phyloP scores from a whole-genome alignment of 2,113 vertebrate genomes.

The Pachypanchax playfairii region DNA sequence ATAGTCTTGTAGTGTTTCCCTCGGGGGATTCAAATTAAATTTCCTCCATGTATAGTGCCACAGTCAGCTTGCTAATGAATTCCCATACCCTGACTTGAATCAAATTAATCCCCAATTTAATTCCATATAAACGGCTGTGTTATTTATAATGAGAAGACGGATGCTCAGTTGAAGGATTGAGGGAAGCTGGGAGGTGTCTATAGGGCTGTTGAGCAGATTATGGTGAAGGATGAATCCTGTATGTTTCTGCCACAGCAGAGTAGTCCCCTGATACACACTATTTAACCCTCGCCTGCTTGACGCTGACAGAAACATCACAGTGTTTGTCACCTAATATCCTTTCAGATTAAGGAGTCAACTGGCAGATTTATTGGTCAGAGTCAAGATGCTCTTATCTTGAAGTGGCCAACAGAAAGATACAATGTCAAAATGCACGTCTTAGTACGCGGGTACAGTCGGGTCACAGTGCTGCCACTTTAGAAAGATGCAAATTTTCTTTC shows the following conservation, averaged over 20 bases:
- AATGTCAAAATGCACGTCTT: conserved; percentile 3
- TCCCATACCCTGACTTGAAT: conserved; percentile 78
- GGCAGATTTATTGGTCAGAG: conserved; percentile 78
- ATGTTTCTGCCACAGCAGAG: conserved; percentile 64
- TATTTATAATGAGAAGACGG: conserved; percentile 75
- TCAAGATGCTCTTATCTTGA: conserved; percentile 76
- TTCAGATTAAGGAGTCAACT: conserved; percentile 83
- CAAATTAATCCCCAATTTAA: conserved; percentile 81
- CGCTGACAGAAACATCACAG: conserved; percentile 80
- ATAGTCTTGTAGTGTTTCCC: conserved; percentile 58
- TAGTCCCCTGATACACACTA: conserved; percentile 83
- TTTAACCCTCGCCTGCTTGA: conserved; percentile 85
- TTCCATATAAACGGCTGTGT: conserved; percentile 78
- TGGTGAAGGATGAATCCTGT: conserved; percentile 68
- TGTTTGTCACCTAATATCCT: conserved; percentile 87
- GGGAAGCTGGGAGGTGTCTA: conserved; percentile 73
- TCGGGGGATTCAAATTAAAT: conserved; percentile 76
- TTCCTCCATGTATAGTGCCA: conserved; percentile 70
- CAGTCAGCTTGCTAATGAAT: conserved; percentile 75
- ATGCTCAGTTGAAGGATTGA: conserved; percentile 68
- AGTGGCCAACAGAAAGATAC: conserved; percentile 76
- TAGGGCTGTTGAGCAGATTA: conserved; percentile 76
- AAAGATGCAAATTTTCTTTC: conserved; percentile 72
- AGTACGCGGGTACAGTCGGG: conserved; percentile 42
- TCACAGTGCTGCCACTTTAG: conserved; percentile 52